Evolutionary conservation across 2,797 vertebrate genomes (phyloP).

Genomic region (Diplodus puntazzo): DNA sequence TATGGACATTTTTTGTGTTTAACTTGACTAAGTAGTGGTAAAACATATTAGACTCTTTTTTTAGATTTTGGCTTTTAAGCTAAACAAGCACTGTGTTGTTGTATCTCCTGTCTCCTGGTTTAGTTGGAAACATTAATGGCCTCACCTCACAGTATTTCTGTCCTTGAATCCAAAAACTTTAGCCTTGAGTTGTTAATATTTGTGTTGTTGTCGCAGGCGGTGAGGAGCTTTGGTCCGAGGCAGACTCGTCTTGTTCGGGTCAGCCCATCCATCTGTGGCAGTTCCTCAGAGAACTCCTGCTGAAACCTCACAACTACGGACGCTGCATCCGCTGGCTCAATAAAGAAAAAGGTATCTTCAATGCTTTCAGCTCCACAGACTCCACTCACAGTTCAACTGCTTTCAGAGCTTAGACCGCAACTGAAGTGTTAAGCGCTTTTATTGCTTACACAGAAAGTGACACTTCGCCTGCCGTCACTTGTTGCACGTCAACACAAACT

Average conservation of each 20-base stretch:
- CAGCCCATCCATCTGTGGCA: slow-evolving; percentile 99
- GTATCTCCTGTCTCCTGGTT: neutral
- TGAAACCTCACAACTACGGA: slow-evolving; percentile 96
- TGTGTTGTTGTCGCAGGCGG: slow-evolving; percentile 40
- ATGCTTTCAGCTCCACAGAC: neutral
- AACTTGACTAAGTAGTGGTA: neutral
- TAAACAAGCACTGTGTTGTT: neutral
- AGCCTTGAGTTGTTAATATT: slow-evolving; percentile 9
- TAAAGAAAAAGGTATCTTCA: slow-evolving; percentile 93
- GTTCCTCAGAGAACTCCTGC: slow-evolving; percentile 96
- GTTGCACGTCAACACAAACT: neutral
- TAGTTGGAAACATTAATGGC: neutral
- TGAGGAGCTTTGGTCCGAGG: slow-evolving; percentile 92
- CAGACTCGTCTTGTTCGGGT: slow-evolving; percentile 93
- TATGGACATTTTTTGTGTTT: neutral
- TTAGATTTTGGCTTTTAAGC: neutral
- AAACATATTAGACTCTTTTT: neutral
- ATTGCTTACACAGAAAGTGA: neutral
- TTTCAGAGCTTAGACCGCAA: neutral
- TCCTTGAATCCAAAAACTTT: neutral
- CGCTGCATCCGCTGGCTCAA: slow-evolving; percentile 99
- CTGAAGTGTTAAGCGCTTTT: neutral
- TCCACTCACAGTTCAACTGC: neutral
- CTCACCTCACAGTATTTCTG: neutral
- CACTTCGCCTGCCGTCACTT: neutral